Conservation (phyloP, 2,888 invertebrate species). For the Malthinus seriepunctatus region DNA sequence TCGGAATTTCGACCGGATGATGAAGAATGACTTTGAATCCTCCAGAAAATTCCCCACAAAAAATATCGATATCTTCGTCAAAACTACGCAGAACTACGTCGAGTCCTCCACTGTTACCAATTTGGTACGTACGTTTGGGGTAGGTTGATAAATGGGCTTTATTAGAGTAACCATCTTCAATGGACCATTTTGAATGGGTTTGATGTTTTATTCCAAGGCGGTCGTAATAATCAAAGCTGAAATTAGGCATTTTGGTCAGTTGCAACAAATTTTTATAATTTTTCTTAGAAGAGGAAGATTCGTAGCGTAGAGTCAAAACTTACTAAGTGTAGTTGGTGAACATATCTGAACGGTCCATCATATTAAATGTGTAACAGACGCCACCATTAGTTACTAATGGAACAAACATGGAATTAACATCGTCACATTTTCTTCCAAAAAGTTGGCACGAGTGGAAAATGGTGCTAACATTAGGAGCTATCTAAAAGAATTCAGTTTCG, state of each 20-base stretch:
- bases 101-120: slow-evolving; percentile 12
- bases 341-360: slow-evolving; percentile 59
- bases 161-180: slow-evolving; percentile 67
- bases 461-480: not conserved
- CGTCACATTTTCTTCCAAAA: not conserved
- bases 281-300: not conserved
- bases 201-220: slow-evolving; percentile 2
- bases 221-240: slow-evolving; percentile 9
- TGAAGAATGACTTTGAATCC: slow-evolving; percentile 40
- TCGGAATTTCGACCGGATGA: slow-evolving; percentile 44
- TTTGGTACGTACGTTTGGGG: slow-evolving; percentile 58
- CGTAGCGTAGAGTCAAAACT: slow-evolving; percentile 23
- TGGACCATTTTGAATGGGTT: slow-evolving; percentile 58
- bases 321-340: slow-evolving; percentile 55
- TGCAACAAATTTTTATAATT: not conserved
- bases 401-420: slow-evolving; percentile 34
- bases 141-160: slow-evolving; percentile 61
- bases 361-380: slow-evolving; percentile 71
- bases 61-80: slow-evolving; percentile 60
- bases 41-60: slow-evolving; percentile 52
- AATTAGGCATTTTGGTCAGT: not conserved
- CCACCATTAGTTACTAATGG: slow-evolving; percentile 49
- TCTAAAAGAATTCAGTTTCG: not conserved
- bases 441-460: not conserved
- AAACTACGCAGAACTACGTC: slow-evolving; percentile 3